phyloP scores from a whole-genome alignment of 2,888 invertebrate species.

The Entomobrya multifasciata region DNA sequence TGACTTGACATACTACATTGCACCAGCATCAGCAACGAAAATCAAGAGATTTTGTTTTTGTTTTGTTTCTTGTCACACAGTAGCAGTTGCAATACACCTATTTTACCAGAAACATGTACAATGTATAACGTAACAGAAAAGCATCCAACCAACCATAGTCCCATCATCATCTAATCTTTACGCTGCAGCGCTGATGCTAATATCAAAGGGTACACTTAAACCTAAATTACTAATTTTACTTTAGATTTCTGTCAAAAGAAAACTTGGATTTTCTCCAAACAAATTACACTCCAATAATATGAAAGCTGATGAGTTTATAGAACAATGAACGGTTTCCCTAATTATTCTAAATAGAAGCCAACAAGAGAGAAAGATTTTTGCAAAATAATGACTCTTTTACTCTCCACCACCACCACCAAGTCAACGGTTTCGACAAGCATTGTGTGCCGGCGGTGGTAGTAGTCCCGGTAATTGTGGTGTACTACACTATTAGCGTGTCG shows the following conservation, averaged over 20 bases:
- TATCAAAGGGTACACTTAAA: too few relatives aligned
- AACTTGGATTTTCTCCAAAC: constrained; percentile 66
- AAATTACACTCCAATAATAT: constrained; percentile 29
- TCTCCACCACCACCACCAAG: neutral
- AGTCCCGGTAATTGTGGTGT: constrained; percentile 41
- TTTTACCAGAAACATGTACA: neutral
- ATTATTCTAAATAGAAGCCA: constrained; percentile 54
- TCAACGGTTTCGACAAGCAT: constrained; percentile 15
- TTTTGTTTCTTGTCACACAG: neutral
- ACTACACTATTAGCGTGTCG: neutral
- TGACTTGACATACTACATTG: constrained; percentile 25
- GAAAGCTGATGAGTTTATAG: constrained; percentile 30
- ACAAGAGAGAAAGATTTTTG: constrained; percentile 37
- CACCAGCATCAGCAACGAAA: neutral
- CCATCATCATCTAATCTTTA: too few relatives aligned
- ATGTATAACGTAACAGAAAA: neutral
- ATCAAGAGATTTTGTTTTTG: neutral
- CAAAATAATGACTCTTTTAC: constrained; percentile 37
- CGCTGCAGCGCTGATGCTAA: too few relatives aligned
- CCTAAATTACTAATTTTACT: too few relatives aligned
- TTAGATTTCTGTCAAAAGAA: constrained; percentile 3
- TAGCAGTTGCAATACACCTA: too few relatives aligned
- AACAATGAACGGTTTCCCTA: constrained; percentile 58
- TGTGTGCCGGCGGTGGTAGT: constrained; percentile 19
- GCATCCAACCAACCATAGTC: neutral